Percentiles rank a stretch among this genome's conserved stretches.
Conservation (phyloP, 1,140 invertebrate genomes). For the Leptinotarsa lineolata region DNA sequence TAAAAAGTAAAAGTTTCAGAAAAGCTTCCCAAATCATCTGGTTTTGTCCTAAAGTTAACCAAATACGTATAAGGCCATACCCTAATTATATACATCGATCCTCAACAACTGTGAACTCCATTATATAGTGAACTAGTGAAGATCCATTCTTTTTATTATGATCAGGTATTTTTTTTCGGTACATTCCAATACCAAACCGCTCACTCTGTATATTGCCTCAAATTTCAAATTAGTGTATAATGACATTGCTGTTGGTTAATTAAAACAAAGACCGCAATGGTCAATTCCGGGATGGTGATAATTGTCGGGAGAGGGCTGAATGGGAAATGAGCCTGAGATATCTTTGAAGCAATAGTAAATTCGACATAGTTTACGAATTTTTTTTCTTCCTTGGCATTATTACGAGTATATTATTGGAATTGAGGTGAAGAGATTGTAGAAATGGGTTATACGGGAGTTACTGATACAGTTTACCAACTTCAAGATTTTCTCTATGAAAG, state of each 20-base stretch:
- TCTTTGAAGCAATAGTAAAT: neutral
- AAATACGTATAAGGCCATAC: too few species aligned
- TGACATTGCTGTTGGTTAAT: constrained; percentile 28
- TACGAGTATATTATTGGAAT: too few species aligned
- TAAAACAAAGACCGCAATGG: constrained; percentile 27
- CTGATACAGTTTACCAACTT: too few species aligned
- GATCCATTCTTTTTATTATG: neutral
- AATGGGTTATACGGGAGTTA: too few species aligned
- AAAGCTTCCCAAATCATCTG: too few species aligned
- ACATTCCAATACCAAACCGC: constrained; percentile 3
- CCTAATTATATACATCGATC: too few species aligned
- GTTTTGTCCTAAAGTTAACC: too few species aligned
- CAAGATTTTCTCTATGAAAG: too few species aligned
- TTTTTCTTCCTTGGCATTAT: too few species aligned
- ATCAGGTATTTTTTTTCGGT: neutral
- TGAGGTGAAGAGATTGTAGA: too few species aligned
- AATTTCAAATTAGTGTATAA: constrained; percentile 30
- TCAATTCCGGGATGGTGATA: constrained; percentile 30
- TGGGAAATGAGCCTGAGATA: constrained; percentile 16
- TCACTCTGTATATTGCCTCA: constrained; percentile 17
- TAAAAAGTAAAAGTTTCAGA: too few species aligned
- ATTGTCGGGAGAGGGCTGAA: constrained; percentile 16
- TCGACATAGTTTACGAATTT: neutral
- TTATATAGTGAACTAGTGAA: neutral
- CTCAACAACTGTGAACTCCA: too few species aligned